Evolutionary conservation across 2,113 vertebrate genomes (phyloP), one percentile per base, ranked within the genome.

Genomic region (Lagopus muta): DNA sequence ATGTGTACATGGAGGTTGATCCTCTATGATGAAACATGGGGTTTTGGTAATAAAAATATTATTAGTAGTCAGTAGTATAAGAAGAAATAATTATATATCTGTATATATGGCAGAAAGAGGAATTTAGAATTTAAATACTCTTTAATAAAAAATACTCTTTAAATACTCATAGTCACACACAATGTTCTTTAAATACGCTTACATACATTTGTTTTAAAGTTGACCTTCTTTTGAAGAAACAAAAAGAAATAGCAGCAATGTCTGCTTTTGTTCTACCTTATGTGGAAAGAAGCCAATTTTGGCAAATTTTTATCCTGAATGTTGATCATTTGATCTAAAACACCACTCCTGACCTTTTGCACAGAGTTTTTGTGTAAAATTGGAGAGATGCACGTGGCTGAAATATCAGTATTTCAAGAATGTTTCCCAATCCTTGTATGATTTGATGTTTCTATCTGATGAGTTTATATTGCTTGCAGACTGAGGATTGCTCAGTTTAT

Each of bases 331-430:
- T 80, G 5, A 36, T 45, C 5, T 2, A 3, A 70, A 80, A 7
- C 10, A 73, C 34, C 9, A 7, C 7, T 66, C 45, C 21, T 24
- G 16, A 45, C 14, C 2, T 58, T 76, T 20, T 71, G 2, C 18
- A 40, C 4, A 52, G 32, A 71, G 16, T 24, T 64, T 78, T 67
- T 76, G 7, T 43, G 18, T 76, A 48, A 30, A 65, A 74, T 13
- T 17, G 64, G 22, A 71, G 10, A 38, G 19, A 8, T 52, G 27
- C 1, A 0, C 2, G 18, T 3, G 71, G 14, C 4, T 8, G 22
- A 52, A 64, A 2, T 40, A 28, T 25, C 28, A 38, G 20, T 65
- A 38, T 70, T 28, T 69, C 77, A 77, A 78, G 10, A 6, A 10
- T 54, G 9, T 10, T 66, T 80, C 42, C 45, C 21, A 73, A 79